Evolutionary conservation across 1,140 invertebrate genomes (phyloP), one percentile per base, ranked within the genome.

Genomic region (Caenorhabditis latens): DNA sequence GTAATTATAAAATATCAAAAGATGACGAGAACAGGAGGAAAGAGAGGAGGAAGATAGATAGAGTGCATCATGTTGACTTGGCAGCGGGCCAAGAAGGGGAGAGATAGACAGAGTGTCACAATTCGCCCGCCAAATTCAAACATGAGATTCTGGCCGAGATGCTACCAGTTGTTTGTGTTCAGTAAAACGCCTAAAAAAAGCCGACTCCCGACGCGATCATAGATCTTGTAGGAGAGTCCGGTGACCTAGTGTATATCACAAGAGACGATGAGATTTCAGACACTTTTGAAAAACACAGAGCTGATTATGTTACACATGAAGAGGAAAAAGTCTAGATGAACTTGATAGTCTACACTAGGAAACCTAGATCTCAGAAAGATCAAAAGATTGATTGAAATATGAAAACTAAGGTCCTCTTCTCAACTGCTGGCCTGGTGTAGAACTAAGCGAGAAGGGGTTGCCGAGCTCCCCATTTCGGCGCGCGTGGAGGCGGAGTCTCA

Each of bases 121-220:
- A 19, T 63, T 55, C 46, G 46, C 84, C 63, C 84, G 84, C 63
- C 1, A 85, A 85, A 79, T 85, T 85, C 67, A 67, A 85, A 85
- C 42, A 79, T 13, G 46, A 24, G 71, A n/a, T n/a, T 58, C 67
- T 46, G 46, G 42, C 2, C 7, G 6, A 40, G 63, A 67, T 9
- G 9, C 40, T 67, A 67, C 40, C 40, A 67, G 63, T 67, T 67
- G 24, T 67, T 67, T 67, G 63, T 67, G 32, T 40, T 67, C 21
- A 42, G 63, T 40, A 3, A 40, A 21, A 67, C 24, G 40, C 7
- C 63, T 67, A 42, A 42, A 11, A 42, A 42, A 11, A 42, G 21
- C 24, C 40, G 32, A 32, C 42, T 14, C 19, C 11, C 24, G 5
- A 11, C 13, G 63, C 13, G 32, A 40, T 67, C 21, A 9, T 67